A percentile compares a stretch with the other conserved stretches of the same genome.
Evolutionary conservation across 1,140 invertebrate genomes (phyloP).

Genomic region (Nasonia vitripennis): DNA sequence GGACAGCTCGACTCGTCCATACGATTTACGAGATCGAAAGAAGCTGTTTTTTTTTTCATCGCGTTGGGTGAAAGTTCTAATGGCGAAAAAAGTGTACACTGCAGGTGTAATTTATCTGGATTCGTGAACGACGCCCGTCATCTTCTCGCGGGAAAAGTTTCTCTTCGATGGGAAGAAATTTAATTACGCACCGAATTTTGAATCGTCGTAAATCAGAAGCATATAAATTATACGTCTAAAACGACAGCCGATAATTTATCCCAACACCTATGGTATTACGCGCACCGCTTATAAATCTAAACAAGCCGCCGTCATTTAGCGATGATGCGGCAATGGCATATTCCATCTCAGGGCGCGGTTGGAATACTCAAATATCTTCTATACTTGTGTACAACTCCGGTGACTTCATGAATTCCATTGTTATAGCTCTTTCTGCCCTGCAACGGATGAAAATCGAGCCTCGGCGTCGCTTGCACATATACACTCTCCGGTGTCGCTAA

Average conservation of each 20-base stretch:
- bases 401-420: neutral
- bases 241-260: neutral
- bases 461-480: neutral
- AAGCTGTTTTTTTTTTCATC: no score
- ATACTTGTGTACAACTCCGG: neutral
- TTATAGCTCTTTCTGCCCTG: no score
- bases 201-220: no score
- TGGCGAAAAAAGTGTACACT: no score
- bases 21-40: no score
- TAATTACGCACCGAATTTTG: no score
- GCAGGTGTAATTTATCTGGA: neutral
- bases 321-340: neutral
- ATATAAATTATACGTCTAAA: no score
- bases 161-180: no score
- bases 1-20: no score
- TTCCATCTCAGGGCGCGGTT: neutral
- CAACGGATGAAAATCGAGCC: no score
- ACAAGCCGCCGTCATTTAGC: neutral
- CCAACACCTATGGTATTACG: neutral
- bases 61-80: neutral
- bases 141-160: neutral
- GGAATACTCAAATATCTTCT: neutral
- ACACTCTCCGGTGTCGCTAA: conserved; percentile 15
- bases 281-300: neutral
- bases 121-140: neutral